Evolutionary conservation across 2,113 vertebrate species (phyloP).

Genomic region (Callipepla squamata): DNA sequence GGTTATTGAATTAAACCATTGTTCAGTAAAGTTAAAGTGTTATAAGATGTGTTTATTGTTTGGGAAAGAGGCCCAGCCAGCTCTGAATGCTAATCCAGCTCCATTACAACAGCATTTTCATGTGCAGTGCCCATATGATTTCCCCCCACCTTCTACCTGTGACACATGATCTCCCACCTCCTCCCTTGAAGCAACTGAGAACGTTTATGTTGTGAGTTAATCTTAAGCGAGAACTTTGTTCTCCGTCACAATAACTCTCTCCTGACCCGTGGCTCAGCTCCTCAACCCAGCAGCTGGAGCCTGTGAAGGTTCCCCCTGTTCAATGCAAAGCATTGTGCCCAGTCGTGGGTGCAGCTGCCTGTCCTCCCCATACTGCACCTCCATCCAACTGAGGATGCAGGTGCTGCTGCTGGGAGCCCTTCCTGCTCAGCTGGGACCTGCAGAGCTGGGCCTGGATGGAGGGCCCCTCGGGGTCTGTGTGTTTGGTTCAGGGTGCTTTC

Average conservation of each 20-base stretch:
- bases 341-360: too few relatives aligned
- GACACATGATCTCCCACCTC: background rate
- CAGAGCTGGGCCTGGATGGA: background rate
- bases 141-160: background rate
- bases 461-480: background rate
- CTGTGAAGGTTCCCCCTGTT: too few relatives aligned
- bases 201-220: background rate
- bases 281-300: too few relatives aligned
- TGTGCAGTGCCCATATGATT: fast-evolving
- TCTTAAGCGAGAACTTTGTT: too few relatives aligned
- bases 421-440: background rate
- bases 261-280: too few relatives aligned
- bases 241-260: too few relatives aligned
- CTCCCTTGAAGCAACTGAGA: background rate
- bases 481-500: background rate
- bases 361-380: too few relatives aligned
- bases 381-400: too few relatives aligned
- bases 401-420: too few relatives aligned
- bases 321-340: too few relatives aligned
- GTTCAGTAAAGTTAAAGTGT: background rate
- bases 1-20: constrained; percentile 16
- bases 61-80: background rate
- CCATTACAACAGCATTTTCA: background rate
- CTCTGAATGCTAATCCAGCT: background rate
- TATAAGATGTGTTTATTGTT: background rate